Conservation (phyloP, 2,797 vertebrate genomes). For the Synanceia verrucosa region DNA sequence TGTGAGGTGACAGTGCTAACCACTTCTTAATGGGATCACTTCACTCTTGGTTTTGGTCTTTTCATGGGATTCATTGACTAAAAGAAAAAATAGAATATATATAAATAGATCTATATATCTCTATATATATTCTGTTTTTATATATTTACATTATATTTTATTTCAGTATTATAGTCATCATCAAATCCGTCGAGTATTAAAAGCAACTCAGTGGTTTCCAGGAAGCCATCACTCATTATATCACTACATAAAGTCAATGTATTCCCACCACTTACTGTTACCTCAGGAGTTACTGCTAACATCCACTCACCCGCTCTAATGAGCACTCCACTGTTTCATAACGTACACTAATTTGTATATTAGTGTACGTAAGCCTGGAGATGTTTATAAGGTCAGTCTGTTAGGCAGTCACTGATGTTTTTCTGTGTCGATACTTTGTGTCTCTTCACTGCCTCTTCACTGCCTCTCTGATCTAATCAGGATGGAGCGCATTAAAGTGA, state of each 20-base stretch:
- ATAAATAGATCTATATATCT: not conserved
- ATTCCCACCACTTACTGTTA: conserved; percentile 62
- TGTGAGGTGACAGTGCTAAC: no score
- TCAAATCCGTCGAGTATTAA: no score
- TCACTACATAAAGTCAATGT: conserved; percentile 45
- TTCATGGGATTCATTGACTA: not conserved
- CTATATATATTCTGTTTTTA: no score
- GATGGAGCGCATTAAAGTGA: conserved; percentile 99
- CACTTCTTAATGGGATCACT: not conserved
- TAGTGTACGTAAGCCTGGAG: conserved; percentile 46
- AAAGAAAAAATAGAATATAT: not conserved
- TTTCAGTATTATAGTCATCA: no score
- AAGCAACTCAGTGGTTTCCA: conserved; percentile 42
- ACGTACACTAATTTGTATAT: conserved; percentile 57
- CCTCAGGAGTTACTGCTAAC: conserved; percentile 42
- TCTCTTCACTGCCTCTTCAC: conserved; percentile 62
- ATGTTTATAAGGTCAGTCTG: conserved; percentile 49
- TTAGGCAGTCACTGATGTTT: conserved; percentile 26
- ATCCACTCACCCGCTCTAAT: conserved; percentile 58
- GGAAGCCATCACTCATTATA: conserved; percentile 42
- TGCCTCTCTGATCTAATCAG: conserved; percentile 83
- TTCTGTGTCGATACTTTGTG: conserved; percentile 47
- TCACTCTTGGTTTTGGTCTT: not conserved
- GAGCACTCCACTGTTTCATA: conserved; percentile 56
- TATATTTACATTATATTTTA: no score